Base-by-base conservation (phyloP, 2,113 vertebrate genomes). In the Noctilio leporinus region DNA sequence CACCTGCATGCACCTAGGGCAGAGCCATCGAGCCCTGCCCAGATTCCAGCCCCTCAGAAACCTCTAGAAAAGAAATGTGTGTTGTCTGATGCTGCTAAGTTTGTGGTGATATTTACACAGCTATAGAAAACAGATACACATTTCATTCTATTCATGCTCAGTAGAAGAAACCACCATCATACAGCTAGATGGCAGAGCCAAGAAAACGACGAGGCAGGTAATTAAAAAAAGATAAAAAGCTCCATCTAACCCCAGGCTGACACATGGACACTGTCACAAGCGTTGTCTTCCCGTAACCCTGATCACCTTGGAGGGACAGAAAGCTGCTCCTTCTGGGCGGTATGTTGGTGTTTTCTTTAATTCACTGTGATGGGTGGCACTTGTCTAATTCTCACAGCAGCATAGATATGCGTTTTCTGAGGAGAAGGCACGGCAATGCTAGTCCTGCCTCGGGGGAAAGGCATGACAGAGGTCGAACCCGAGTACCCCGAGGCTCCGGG, bases 1-100 rank as follows among this genome's bases (percentile, higher is more conserved):
- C 40, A 43, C 16, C 53, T 47, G 28, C 33, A 22, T n/a, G 10
- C 14, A 11, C 12, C 30, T n/a, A 7, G 2, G 28, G 12, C 1
- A 11, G 45, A 1, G 28, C 35, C 45, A 2, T 1, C 12, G 1
- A 53, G 6, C 4, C 12, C 2, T 3, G 6, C 26, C 4, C 14
- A 4, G 28, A 69, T 43, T 16, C 24, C 33, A 51, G 24, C n/a
- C 19, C 16, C 28, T 0, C 1, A 9, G 28, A 57, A 26, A 78
- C 57, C 72, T 10, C 10, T 43, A 43, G 16, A 14, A 35, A 62
- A 67, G n/a, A 59, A 59, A n/a, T 45, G 26, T 28, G 4, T 5
- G 3, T 30, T 28, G n/a, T 7, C 51, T 17, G 5, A 69, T 14
- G 11, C 57, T 53, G 1, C 30, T 55, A 24, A 16, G 20, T 65